phyloP scores from a whole-genome alignment of 2,888 invertebrate genomes.

The Carpatolechia fugitivella region DNA sequence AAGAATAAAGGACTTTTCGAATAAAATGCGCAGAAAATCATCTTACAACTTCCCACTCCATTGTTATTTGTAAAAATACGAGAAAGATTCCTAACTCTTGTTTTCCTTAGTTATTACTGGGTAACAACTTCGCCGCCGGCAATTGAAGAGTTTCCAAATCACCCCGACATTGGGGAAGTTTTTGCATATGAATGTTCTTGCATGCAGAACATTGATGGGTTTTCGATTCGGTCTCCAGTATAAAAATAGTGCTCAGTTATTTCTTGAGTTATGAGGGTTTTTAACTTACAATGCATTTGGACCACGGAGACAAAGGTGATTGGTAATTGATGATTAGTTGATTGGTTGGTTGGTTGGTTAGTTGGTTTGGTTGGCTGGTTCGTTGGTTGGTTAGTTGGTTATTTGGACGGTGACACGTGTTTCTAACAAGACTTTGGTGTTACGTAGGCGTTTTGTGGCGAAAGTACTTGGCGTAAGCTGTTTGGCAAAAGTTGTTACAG shows the following conservation, averaged over 20 bases:
- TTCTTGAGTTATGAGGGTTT: not conserved
- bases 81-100: not conserved
- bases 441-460: too few relatives aligned
- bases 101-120: not conserved
- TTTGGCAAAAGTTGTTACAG: too few relatives aligned
- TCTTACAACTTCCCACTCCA: not conserved
- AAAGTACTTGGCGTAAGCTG: too few relatives aligned
- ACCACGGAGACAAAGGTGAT: too few relatives aligned
- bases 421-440: too few relatives aligned
- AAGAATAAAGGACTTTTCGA: not conserved
- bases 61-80: conserved; percentile 3
- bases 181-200: not conserved
- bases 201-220: not conserved
- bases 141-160: not conserved
- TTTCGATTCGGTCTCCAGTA: not conserved
- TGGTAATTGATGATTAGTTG: too few relatives aligned
- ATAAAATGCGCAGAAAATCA: not conserved
- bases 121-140: not conserved
- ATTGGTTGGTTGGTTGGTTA: too few relatives aligned
- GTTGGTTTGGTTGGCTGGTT: too few relatives aligned
- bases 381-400: too few relatives aligned
- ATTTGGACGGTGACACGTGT: too few relatives aligned
- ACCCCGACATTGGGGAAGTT: not conserved
- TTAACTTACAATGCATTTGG: too few relatives aligned
- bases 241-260: not conserved